Evolutionary conservation across 2,113 vertebrate species (phyloP).

Genomic region (Trochalopteron elliotii): DNA sequence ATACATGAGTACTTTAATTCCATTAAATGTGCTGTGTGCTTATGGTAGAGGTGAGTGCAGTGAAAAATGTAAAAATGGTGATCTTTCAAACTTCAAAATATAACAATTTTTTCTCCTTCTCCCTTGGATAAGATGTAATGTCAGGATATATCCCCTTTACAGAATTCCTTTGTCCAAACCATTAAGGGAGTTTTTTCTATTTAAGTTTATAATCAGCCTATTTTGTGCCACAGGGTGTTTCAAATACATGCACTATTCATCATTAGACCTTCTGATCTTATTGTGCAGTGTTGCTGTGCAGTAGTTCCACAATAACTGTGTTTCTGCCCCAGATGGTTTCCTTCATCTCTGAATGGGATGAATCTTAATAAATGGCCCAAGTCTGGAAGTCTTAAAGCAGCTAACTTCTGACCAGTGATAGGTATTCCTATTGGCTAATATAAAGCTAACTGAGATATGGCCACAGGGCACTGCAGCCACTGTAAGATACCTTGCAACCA

Average conservation of each 20-base stretch:
- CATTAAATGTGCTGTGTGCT: not conserved
- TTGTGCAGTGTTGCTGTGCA: not conserved
- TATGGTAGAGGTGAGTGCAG: not conserved
- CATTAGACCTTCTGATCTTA: not conserved
- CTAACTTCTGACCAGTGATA: not conserved
- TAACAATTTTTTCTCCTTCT: not conserved
- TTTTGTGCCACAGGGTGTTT: not conserved
- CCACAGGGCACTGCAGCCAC: not conserved
- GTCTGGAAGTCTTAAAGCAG: not conserved
- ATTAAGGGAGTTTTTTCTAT: not conserved
- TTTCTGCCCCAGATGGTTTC: not conserved
- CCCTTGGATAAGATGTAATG: not conserved
- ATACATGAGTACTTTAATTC: not conserved
- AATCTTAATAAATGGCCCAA: not conserved
- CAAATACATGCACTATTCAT: fast-evolving
- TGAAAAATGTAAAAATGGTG: not conserved
- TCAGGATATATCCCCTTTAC: not conserved
- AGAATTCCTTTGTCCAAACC: not conserved
- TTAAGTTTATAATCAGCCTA: not conserved
- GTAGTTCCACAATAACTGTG: not conserved
- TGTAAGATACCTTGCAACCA: not conserved
- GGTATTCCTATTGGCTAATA: not conserved
- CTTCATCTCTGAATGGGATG: not conserved
- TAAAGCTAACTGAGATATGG: not conserved
- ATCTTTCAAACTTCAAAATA: not conserved